Evolutionary conservation across 2,888 invertebrate genomes (phyloP), one percentile per base, ranked within the genome.

Genomic region (Himalopsyche tibetana): DNA sequence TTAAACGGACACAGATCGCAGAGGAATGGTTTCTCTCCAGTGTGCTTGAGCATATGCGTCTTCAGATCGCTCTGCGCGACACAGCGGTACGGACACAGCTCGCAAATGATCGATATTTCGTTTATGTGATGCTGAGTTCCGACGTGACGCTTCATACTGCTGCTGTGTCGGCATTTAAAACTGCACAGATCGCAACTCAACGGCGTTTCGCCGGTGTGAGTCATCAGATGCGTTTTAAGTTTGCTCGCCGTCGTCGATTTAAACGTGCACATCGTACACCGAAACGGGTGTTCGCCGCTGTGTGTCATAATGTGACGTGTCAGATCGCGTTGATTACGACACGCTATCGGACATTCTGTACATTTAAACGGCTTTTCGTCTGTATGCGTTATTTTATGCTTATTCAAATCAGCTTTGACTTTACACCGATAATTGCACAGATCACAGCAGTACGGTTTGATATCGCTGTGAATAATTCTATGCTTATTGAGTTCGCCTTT

Each of bases 21-120:
- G 12, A 55, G 55, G 15, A 63, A 40, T 6, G 80, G 38, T 8
- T 82, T 6, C 28, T 51, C 51, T 4, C 51, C 51, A 3, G 51
- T 51, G 15, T 51, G 51, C 5, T 51, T 51, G 4, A 51, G 40
- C 38, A 55, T 56, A 42, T 82, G 82, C 9, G 17, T 82, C n/a
- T 42, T 55, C n/a, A 82, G 69, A 8, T 56, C 56, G 6, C 56
- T 82, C 11, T 17, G 17, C 15, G 42, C 28, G 11, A 81, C 28
- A 45, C 40, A 40, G 17, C 36, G 15, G 11, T 42, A 56, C 38
- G 38, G 28, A 28, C 84, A 84, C 42, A 55, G 6, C 5, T 36
- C 12, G 56, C 84, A 84, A 5, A 15, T 17, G 42, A 80, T 80
- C 1, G 84, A 81, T 17, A 45, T 84, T 38, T 84, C 84, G 15